phyloP scores from a whole-genome alignment of 2,888 invertebrate genomes.

The Sarcophaga subvicina region DNA sequence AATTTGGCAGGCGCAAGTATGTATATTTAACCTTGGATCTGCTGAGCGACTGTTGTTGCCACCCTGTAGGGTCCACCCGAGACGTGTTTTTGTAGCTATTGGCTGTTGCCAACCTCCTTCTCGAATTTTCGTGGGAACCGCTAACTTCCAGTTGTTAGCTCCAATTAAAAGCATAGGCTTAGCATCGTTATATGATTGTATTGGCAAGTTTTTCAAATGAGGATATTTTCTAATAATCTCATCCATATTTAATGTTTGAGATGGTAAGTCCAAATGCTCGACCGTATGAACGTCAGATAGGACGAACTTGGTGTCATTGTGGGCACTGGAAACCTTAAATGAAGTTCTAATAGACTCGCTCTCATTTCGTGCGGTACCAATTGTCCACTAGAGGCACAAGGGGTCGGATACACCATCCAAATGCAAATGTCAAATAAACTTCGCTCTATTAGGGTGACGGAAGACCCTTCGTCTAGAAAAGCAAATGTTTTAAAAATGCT shows the following conservation, averaged over 20 bases:
- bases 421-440: conserved; percentile 27
- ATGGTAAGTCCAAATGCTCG: neutral
- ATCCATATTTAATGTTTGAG: conserved; percentile 24
- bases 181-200: neutral
- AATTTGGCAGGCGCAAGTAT: conserved; percentile 26
- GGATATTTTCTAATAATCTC: conserved; percentile 10
- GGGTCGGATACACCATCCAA: conserved; percentile 38
- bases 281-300: conserved; percentile 35
- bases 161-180: neutral
- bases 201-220: neutral
- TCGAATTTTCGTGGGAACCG: conserved; percentile 7
- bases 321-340: neutral
- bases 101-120: conserved; percentile 13
- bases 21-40: conserved; percentile 19
- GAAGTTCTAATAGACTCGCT: conserved; percentile 26
- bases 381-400: conserved; percentile 39
- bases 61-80: neutral
- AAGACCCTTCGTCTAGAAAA: conserved; percentile 13
- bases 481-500: neutral
- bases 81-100: neutral
- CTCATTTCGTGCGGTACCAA: conserved; percentile 30
- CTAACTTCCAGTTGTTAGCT: neutral
- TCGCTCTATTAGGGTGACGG: conserved; percentile 35
- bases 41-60: neutral
- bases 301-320: neutral